A percentile compares a stretch with the other conserved stretches of the same genome.
These are phyloP conservation scores for Ommatoiulus sabulosus DNA, from an alignment of 2,888 invertebrate species.

Conservation along the genomic window DNA sequence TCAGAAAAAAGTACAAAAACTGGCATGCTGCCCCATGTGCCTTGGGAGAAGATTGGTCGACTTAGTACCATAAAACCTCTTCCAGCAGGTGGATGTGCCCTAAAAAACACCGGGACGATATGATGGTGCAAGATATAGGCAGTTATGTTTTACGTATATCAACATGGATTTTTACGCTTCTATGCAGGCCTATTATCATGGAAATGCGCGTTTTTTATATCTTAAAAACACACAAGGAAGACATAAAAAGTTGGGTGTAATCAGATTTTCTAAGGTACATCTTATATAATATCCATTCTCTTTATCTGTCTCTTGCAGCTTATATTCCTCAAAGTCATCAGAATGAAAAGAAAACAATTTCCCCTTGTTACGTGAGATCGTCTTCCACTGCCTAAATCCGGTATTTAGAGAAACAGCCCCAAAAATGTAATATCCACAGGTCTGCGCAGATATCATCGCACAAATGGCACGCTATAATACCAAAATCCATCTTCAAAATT, in stretches of 20 bases:
- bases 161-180: not conserved
- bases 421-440: not conserved
- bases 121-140: not conserved
- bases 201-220: conserved; percentile 5
- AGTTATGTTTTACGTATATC: not conserved
- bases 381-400: not conserved
- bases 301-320: not conserved
- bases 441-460: not conserved
- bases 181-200: conserved; percentile 30
- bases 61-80: not conserved
- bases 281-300: not conserved
- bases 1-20: not conserved
- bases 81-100: not conserved
- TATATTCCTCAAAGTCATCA: conserved; percentile 4
- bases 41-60: not conserved
- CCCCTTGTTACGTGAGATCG: not conserved
- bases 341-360: conserved; percentile 11
- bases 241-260: conserved; percentile 27
- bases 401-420: not conserved
- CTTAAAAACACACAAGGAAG: conserved; percentile 42
- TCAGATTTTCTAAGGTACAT: not conserved
- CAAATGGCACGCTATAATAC: conserved; percentile 12
- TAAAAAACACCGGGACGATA: not conserved
- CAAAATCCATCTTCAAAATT: not conserved
- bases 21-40: not conserved